Evolutionary conservation across 2,113 vertebrate genomes (phyloP).

Genomic region (Syrmaticus mikado): DNA sequence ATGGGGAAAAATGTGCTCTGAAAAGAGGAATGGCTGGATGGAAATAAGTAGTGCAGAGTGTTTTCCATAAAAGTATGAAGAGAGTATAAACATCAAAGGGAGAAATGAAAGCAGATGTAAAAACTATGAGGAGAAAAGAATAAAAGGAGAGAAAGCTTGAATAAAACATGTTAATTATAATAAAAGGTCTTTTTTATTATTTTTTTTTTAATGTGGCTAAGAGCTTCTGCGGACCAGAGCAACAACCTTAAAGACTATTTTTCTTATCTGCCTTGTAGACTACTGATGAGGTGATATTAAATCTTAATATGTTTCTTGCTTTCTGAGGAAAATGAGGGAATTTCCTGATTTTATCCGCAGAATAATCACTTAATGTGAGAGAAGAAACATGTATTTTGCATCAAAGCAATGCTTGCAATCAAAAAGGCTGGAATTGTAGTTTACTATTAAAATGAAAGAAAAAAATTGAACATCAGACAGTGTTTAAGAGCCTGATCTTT

Average conservation of each 20-base stretch:
- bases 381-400: conserved; percentile 25
- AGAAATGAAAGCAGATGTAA: conserved; percentile 4
- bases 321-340: conserved; percentile 66
- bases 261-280: conserved; percentile 34
- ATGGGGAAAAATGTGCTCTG: neutral
- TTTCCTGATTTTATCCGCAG: conserved; percentile 50
- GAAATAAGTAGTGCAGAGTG: neutral
- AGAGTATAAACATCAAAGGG: conserved; percentile 44
- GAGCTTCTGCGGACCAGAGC: conserved; percentile 32
- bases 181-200: neutral
- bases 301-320: conserved; percentile 69
- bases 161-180: conserved; percentile 59
- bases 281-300: conserved; percentile 67
- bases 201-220: conserved; percentile 6
- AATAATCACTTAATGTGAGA: conserved; percentile 61
- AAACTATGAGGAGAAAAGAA: neutral
- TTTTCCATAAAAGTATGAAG: conserved; percentile 15
- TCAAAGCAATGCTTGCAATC: conserved; percentile 42
- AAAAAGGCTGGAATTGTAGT: neutral
- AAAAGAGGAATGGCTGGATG: neutral
- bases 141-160: conserved; percentile 63
- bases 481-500: neutral
- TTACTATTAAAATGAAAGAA: neutral
- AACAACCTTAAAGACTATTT: neutral
- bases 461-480: neutral